Percentiles rank a stretch among this genome's conserved stretches.
These are phyloP conservation scores for Acrobeloides nanus DNA, from an alignment of 2,888 invertebrate species.

Conservation along the genomic window DNA sequence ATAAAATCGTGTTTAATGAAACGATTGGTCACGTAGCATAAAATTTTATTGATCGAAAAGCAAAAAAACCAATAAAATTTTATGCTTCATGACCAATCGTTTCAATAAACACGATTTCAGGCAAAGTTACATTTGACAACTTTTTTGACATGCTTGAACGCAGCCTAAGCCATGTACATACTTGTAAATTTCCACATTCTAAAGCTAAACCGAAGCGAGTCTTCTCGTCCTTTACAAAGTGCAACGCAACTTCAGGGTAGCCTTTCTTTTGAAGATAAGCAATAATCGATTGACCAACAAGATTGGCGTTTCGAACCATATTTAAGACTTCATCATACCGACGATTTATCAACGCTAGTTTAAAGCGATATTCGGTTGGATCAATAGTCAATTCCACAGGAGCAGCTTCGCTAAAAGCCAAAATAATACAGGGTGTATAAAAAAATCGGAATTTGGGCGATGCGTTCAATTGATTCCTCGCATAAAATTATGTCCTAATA, in stretches of 20 bases:
- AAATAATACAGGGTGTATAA: neutral
- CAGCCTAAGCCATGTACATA: slow-evolving; percentile 59
- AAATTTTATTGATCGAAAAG: too few species aligned
- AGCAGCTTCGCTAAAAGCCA: slow-evolving; percentile 35
- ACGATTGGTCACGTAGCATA: too few species aligned
- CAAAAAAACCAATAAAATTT: too few species aligned
- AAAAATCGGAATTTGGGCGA: too few species aligned
- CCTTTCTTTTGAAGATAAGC: slow-evolving; percentile 95
- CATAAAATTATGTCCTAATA: too few species aligned
- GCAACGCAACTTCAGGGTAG: slow-evolving; percentile 94
- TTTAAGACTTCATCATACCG: slow-evolving; percentile 76
- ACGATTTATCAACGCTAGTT: slow-evolving; percentile 86
- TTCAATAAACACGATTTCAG: too few species aligned
- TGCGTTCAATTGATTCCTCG: too few species aligned
- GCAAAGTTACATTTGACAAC: too few species aligned
- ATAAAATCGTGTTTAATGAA: too few species aligned
- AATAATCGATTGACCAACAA: slow-evolving; percentile 97
- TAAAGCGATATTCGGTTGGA: slow-evolving; percentile 95
- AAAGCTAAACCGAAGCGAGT: slow-evolving; percentile 82
- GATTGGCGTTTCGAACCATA: slow-evolving; percentile 89
- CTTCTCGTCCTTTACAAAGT: slow-evolving; percentile 97
- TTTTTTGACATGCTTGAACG: slow-evolving; percentile 86
- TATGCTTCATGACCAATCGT: neutral
- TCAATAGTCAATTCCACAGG: slow-evolving; percentile 70
- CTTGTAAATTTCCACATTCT: slow-evolving; percentile 96